Conservation (phyloP, 2,113 vertebrate species). For the Dasyprocta punctata region DNA sequence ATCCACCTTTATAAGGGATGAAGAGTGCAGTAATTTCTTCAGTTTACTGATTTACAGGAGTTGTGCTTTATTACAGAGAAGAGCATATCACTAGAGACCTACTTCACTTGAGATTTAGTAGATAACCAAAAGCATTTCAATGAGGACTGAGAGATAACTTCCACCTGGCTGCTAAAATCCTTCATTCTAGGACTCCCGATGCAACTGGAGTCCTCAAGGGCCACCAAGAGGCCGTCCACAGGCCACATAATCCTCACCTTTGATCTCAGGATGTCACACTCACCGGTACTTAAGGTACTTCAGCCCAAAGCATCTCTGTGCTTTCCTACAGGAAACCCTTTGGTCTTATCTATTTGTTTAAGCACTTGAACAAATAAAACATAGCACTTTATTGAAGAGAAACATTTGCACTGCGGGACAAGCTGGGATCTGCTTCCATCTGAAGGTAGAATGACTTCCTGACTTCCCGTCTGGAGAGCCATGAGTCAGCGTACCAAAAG, state of each 20-base stretch:
- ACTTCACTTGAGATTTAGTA: not conserved
- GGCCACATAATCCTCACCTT: not conserved
- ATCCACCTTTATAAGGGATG: not conserved
- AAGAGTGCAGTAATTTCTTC: not conserved
- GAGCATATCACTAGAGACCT: not conserved
- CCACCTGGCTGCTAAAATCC: not conserved
- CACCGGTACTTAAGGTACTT: not conserved
- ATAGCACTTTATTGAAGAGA: not conserved
- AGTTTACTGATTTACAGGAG: not conserved
- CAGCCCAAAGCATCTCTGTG: not conserved
- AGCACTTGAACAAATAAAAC: not conserved
- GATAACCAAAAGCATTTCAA: constrained; percentile 9
- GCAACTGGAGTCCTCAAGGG: not conserved
- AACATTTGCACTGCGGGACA: not conserved
- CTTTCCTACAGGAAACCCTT: not conserved
- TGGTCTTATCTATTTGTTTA: not conserved
- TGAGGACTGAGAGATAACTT: not conserved
- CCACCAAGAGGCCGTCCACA: not conserved
- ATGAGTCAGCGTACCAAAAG: not conserved
- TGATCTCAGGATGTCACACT: not conserved
- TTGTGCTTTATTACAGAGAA: not conserved
- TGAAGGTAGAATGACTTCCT: not conserved
- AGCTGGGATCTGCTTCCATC: not conserved
- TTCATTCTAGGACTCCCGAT: not conserved
- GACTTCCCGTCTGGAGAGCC: not conserved